A percentile compares a stretch with the other conserved stretches of the same genome.
Evolutionary conservation across 2,797 vertebrate species (phyloP).

Genomic region (Arremon brunneinucha): DNA sequence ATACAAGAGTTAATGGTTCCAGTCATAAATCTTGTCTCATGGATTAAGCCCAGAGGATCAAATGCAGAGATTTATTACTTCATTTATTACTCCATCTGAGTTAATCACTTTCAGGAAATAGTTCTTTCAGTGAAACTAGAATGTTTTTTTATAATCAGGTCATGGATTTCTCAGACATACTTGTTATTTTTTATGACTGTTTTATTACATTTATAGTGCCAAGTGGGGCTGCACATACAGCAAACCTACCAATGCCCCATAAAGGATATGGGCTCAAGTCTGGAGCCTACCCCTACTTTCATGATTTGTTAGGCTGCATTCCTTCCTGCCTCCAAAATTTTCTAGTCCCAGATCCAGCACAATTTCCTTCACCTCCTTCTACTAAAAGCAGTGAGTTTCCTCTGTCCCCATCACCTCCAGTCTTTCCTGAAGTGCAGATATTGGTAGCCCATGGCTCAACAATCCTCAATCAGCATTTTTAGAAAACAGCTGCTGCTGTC

Average conservation of each 20-base stretch:
- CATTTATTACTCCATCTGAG: constrained; percentile 51
- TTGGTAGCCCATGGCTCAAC: accelerated
- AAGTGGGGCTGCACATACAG: background rate
- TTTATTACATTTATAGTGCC: background rate
- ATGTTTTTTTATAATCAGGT: constrained; percentile 42
- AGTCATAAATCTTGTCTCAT: constrained; percentile 45
- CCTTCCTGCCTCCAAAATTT: background rate
- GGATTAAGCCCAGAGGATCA: constrained; percentile 53
- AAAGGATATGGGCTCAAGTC: background rate
- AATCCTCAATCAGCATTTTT: background rate
- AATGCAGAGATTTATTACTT: constrained; percentile 52
- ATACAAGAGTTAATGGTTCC: constrained; percentile 32
- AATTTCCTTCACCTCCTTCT: background rate
- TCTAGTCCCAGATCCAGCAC: background rate
- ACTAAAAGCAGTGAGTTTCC: background rate
- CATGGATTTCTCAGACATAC: constrained; percentile 42
- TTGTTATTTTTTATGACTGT: constrained; percentile 45
- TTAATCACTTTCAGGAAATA: constrained; percentile 56
- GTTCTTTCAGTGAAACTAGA: constrained; percentile 42
- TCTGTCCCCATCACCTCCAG: background rate
- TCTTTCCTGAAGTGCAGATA: background rate
- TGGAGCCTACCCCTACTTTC: background rate
- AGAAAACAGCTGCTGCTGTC: background rate
- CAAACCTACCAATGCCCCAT: background rate
- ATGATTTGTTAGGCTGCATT: background rate